Evolutionary conservation across 1,140 invertebrate genomes (phyloP).

Genomic region (Propsilocerus akamusi): DNA sequence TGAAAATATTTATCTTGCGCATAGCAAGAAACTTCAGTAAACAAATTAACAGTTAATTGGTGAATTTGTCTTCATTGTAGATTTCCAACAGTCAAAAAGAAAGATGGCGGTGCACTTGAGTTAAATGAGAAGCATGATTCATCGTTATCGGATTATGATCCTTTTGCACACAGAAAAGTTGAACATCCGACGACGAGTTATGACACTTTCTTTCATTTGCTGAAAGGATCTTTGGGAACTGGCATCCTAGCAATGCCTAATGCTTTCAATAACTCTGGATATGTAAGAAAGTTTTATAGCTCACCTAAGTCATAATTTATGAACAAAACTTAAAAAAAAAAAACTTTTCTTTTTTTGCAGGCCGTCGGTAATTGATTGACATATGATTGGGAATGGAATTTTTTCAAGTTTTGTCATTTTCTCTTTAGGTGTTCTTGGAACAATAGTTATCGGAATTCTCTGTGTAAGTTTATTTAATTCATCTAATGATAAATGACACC

Average conservation of each 20-base stretch:
- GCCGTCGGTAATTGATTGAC: too few species aligned
- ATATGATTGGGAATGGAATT: too few species aligned
- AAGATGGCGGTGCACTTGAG: constrained; percentile 25
- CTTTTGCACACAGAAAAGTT: constrained; percentile 40
- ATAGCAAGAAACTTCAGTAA: too few species aligned
- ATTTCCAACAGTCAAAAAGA: constrained; percentile 9
- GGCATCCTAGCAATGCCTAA: constrained; percentile 80
- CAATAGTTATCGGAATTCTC: constrained; percentile 46
- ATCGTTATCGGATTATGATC: constrained; percentile 33
- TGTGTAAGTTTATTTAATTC: too few species aligned
- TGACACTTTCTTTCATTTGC: constrained; percentile 60
- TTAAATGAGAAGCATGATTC: constrained; percentile 26
- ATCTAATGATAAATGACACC: too few species aligned
- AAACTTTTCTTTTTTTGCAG: too few species aligned
- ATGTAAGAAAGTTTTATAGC: too few species aligned
- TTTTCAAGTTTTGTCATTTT: too few species aligned
- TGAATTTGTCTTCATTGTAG: background rate
- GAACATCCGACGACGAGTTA: constrained; percentile 55
- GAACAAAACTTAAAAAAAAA: too few species aligned
- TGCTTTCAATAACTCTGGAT: constrained; percentile 62
- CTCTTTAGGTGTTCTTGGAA: constrained; percentile 45
- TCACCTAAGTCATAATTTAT: too few species aligned
- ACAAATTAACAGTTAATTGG: background rate
- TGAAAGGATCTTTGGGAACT: constrained; percentile 76
- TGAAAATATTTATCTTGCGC: too few species aligned